Percentiles rank a stretch among this genome's conserved stretches.
Conservation (phyloP, 2,888 invertebrate species). For the Plebejus anna region DNA sequence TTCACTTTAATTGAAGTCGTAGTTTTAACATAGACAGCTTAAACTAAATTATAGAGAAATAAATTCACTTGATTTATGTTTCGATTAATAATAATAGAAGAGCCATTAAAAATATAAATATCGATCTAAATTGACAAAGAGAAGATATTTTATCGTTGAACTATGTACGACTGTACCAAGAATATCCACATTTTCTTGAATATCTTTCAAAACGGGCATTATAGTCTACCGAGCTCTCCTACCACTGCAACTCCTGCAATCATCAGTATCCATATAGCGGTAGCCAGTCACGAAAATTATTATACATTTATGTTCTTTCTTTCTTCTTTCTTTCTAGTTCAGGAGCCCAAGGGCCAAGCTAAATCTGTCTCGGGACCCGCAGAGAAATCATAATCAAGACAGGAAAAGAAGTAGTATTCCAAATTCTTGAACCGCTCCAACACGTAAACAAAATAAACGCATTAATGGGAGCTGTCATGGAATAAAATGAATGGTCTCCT, state of each 20-base stretch:
- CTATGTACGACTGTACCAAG: neutral
- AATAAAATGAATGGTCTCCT: slow-evolving; percentile 37
- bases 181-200: neutral
- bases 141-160: neutral
- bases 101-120: neutral
- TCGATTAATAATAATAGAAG: neutral
- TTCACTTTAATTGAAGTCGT: slow-evolving; percentile 2
- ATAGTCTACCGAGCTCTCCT: too few species aligned
- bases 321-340: neutral
- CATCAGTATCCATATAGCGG: neutral
- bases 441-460: neutral
- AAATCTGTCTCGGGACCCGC: neutral
- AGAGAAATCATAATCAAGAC: neutral
- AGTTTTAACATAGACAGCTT: slow-evolving; percentile 6
- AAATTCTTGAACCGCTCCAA: neutral
- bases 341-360: neutral
- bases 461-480: slow-evolving; percentile 29
- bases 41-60: neutral
- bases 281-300: neutral
- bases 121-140: neutral
- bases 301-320: too few species aligned
- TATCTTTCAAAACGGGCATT: neutral
- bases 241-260: neutral
- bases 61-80: neutral
- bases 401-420: neutral